Evolutionary conservation across 2,113 vertebrate genomes (phyloP).

Genomic region (Gymnocephalus cernua): DNA sequence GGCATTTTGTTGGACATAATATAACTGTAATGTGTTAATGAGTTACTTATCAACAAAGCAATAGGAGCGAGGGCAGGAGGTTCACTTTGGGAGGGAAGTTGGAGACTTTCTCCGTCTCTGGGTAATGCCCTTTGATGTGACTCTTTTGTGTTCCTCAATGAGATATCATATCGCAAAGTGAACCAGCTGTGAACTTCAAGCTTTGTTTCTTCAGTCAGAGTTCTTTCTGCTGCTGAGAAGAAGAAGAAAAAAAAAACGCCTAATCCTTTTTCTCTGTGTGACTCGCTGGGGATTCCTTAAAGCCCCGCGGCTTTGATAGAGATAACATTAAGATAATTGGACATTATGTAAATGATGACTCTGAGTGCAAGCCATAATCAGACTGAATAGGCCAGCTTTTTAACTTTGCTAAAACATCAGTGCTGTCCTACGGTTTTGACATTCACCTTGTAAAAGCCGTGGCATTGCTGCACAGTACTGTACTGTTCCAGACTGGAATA

Average conservation of each 20-base stretch:
- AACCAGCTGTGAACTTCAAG: constrained; percentile 67
- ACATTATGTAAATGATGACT: constrained; percentile 77
- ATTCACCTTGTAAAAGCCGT: constrained; percentile 31
- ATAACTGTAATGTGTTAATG: constrained; percentile 30
- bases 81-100: constrained; percentile 38
- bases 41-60: constrained; percentile 46
- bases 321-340: constrained; percentile 77
- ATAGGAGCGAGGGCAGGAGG: constrained; percentile 25
- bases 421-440: constrained; percentile 29
- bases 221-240: constrained; percentile 18
- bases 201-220: constrained; percentile 70
- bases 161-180: constrained; percentile 71
- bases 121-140: constrained; percentile 67
- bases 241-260: constrained; percentile 4
- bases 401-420: constrained; percentile 46
- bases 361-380: constrained; percentile 53
- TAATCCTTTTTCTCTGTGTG: constrained; percentile 48
- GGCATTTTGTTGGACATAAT: constrained; percentile 9
- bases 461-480: constrained; percentile 11
- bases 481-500: not conserved
- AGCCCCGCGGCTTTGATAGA: constrained; percentile 64
- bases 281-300: constrained; percentile 69
- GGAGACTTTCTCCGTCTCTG: constrained; percentile 42
- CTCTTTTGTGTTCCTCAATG: constrained; percentile 67
- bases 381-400: constrained; percentile 37